Conservation (phyloP, 2,797 vertebrate species). For the Percopsis omiscomaycus region DNA sequence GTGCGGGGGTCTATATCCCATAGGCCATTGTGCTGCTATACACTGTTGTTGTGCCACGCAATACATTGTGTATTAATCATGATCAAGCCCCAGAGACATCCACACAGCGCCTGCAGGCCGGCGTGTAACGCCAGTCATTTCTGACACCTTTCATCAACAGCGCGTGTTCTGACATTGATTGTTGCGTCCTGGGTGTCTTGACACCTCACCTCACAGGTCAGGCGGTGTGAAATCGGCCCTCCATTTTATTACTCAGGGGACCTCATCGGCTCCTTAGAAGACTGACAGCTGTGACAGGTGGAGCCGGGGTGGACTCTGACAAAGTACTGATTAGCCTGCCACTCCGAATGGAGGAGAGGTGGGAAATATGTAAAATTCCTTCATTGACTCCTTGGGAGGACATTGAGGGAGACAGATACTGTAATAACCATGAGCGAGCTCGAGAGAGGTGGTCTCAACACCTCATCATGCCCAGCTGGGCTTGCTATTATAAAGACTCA, state of each 20-base stretch:
- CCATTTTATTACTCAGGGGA: constrained; percentile 65
- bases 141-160: constrained; percentile 70
- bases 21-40: constrained; percentile 11
- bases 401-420: constrained; percentile 41
- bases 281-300: constrained; percentile 71
- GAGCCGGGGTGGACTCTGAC: constrained; percentile 62
- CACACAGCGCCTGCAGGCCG: constrained; percentile 59
- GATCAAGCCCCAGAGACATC: constrained; percentile 53
- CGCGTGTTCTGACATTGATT: constrained; percentile 73
- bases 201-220: constrained; percentile 62
- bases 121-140: constrained; percentile 57
- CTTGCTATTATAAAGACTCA: not conserved
- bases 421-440: too few species aligned
- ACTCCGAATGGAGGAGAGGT: constrained; percentile 56
- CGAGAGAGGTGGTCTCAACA: constrained; percentile 13
- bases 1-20: constrained; percentile 6
- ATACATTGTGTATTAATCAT: constrained; percentile 55
- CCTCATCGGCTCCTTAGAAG: constrained; percentile 49
- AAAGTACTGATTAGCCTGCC: constrained; percentile 75
- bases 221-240: constrained; percentile 54
- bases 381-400: constrained; percentile 51
- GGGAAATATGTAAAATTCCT: constrained; percentile 61
- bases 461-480: constrained; percentile 21
- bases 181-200: constrained; percentile 63
- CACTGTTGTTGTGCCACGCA: constrained; percentile 31